A percentile compares a stretch with the other conserved stretches of the same genome.
Conservation (phyloP, 2,797 vertebrate species). For the Squalus acanthias region DNA sequence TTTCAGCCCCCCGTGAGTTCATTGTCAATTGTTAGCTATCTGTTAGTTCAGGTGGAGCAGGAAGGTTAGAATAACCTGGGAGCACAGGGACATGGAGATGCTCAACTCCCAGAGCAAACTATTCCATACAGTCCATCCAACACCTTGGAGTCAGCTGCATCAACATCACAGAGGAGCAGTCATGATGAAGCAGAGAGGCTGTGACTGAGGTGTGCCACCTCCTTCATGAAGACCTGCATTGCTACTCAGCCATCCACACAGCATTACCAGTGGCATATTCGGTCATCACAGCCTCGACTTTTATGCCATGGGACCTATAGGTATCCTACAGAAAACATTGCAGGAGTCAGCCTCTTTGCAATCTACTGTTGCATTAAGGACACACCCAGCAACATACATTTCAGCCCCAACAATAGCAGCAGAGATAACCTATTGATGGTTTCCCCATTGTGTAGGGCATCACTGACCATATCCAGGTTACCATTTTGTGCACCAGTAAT, state of each 20-base stretch:
- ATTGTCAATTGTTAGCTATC: no score
- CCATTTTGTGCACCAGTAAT: background rate
- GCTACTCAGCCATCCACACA: background rate
- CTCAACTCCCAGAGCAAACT: background rate
- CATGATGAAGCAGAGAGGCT: background rate
- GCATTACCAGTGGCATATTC: background rate
- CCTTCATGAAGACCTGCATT: background rate
- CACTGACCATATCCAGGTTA: background rate
- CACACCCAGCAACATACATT: background rate
- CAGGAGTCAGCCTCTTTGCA: background rate
- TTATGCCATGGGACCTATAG: no score
- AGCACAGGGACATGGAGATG: background rate
- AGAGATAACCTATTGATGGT: background rate
- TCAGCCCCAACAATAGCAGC: background rate
- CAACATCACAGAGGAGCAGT: no score
- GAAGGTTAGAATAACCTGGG: background rate
- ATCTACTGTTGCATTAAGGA: background rate
- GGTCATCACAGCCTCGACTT: background rate
- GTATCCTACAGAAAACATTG: no score
- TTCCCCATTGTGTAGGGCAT: background rate
- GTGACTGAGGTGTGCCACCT: no score
- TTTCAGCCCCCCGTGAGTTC: no score
- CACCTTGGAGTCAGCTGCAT: no score
- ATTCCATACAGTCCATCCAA: no score
- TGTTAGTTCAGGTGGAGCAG: no score